Percentiles rank a stretch among this genome's conserved stretches.
phyloP scores from a whole-genome alignment of 1,140 invertebrate species.

The Coptotermes formosanus region DNA sequence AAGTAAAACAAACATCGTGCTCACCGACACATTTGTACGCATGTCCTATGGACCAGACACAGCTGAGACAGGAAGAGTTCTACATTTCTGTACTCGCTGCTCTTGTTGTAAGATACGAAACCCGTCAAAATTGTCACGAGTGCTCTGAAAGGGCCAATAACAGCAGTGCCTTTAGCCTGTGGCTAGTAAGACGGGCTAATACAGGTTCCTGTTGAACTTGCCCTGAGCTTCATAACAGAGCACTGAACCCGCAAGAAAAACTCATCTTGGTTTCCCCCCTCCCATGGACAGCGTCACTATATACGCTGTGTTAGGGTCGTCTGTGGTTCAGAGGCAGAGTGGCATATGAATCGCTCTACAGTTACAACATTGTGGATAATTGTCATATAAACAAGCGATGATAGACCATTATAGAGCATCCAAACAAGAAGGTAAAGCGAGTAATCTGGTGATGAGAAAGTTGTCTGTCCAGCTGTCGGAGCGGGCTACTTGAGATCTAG shows the following conservation, averaged over 20 bases:
- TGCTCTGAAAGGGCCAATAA: too few relatives aligned
- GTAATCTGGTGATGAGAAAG: background rate
- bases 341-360: background rate
- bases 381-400: background rate
- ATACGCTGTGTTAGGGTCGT: background rate
- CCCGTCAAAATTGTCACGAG: too few relatives aligned
- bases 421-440: background rate
- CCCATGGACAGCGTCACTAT: background rate
- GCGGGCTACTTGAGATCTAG: background rate
- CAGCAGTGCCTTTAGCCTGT: background rate
- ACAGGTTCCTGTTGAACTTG: background rate
- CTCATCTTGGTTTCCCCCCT: background rate
- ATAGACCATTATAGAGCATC: background rate
- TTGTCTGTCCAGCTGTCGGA: background rate
- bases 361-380: background rate
- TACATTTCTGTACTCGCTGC: too few relatives aligned
- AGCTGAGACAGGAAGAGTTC: too few relatives aligned
- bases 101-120: too few relatives aligned
- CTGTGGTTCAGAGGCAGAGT: background rate
- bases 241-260: slow-evolving; percentile 9
- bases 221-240: slow-evolving; percentile 7
- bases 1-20: too few relatives aligned
- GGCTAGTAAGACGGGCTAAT: background rate
- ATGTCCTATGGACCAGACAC: too few relatives aligned
- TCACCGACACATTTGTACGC: too few relatives aligned